These are phyloP conservation scores for Oscheius onirici DNA, from an alignment of 2,888 invertebrate species.

Conservation along the genomic window DNA sequence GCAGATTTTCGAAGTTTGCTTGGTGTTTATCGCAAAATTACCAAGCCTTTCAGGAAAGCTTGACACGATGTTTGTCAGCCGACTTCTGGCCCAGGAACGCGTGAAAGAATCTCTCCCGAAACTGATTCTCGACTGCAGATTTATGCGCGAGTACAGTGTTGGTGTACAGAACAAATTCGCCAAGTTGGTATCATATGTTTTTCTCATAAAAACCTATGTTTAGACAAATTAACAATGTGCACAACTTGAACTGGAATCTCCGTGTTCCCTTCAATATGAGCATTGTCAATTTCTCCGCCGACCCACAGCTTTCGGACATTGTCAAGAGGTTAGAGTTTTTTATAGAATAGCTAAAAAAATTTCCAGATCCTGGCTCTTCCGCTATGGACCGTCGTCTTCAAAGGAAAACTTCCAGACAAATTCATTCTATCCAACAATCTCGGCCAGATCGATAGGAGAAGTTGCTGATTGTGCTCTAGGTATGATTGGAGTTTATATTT, in stretches of 20 bases:
- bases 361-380: slow-evolving; percentile 25
- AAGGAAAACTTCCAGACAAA: slow-evolving; percentile 1
- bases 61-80: slow-evolving; percentile 43
- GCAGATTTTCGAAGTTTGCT: slow-evolving; percentile 44
- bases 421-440: slow-evolving; percentile 19
- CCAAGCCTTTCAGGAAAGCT: slow-evolving; percentile 39
- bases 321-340: slow-evolving; percentile 21
- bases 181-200: slow-evolving; percentile 27
- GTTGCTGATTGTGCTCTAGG: slow-evolving; percentile 12
- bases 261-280: slow-evolving; percentile 20
- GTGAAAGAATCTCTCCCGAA: slow-evolving; percentile 39
- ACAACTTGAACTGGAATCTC: slow-evolving; percentile 28
- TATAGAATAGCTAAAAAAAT: background rate
- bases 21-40: background rate
- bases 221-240: slow-evolving; percentile 22
- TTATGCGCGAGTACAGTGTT: slow-evolving; percentile 44
- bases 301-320: slow-evolving; percentile 22
- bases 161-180: slow-evolving; percentile 39
- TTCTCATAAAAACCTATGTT: background rate
- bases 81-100: slow-evolving; percentile 32
- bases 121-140: slow-evolving; percentile 57
- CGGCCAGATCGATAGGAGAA: slow-evolving; percentile 13
- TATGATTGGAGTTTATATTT: background rate
- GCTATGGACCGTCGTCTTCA: slow-evolving; percentile 12
- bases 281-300: slow-evolving; percentile 30